Evolutionary conservation across 2,888 invertebrate species (phyloP).

Genomic region (Rugalucina vietnamica): DNA sequence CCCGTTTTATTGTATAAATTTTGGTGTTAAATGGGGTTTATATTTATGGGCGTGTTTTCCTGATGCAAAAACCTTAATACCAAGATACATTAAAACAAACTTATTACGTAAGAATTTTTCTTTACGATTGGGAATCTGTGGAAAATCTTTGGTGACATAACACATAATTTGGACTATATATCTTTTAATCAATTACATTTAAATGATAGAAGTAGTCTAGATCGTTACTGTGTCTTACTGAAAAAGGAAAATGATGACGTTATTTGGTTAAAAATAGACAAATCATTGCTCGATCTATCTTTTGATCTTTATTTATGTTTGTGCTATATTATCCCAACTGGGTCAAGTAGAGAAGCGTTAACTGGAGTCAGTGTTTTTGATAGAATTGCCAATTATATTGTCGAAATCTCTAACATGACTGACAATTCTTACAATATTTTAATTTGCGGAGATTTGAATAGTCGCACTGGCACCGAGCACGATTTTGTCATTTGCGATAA

Average conservation of each 20-base stretch:
- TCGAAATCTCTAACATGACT: background rate
- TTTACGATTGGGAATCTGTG: no score
- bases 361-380: background rate
- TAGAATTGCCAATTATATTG: background rate
- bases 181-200: no score
- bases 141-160: no score
- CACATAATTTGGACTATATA: no score
- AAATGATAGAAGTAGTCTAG: background rate
- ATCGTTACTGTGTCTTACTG: background rate
- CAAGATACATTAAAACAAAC: no score
- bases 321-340: background rate
- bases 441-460: background rate
- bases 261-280: background rate
- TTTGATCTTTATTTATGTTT: background rate
- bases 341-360: constrained; percentile 5
- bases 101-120: no score
- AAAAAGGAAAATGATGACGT: background rate
- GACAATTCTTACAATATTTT: background rate
- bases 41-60: no score
- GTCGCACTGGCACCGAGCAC: background rate
- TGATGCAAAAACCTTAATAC: no score
- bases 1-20: no score
- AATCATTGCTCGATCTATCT: background rate
- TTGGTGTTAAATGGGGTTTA: no score
- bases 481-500: background rate